Conservation (phyloP, 2,888 invertebrate genomes). For the Noctuana brunneofusca region DNA sequence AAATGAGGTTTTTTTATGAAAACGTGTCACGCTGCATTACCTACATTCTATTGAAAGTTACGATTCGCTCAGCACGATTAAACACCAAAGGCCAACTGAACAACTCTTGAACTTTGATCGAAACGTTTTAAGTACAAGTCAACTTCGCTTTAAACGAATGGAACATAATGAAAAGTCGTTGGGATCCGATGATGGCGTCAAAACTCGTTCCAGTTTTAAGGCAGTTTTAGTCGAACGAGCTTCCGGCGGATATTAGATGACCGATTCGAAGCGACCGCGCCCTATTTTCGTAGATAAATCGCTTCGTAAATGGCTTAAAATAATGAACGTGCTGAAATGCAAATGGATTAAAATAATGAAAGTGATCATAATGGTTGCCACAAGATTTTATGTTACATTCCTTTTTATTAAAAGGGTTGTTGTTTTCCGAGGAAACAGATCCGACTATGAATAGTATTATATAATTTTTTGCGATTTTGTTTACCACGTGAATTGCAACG, state of each 20-base stretch:
- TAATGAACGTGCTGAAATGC: slow-evolving; percentile 30
- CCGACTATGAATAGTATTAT: too few relatives aligned
- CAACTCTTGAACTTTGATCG: slow-evolving; percentile 7
- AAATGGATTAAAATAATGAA: slow-evolving; percentile 4
- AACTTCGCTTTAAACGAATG: slow-evolving; percentile 36
- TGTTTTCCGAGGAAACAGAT: too few relatives aligned
- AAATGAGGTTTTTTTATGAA: too few relatives aligned
- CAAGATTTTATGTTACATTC: not conserved
- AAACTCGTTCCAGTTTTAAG: slow-evolving; percentile 42
- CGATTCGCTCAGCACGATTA: not conserved
- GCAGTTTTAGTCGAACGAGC: slow-evolving; percentile 47
- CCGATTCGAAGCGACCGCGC: slow-evolving; percentile 36
- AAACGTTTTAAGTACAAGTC: slow-evolving; percentile 9
- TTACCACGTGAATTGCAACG: too few relatives aligned
- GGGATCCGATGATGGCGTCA: slow-evolving; percentile 33
- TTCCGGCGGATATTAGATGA: slow-evolving; percentile 47
- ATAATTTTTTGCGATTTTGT: too few relatives aligned
- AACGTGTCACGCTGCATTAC: not conserved
- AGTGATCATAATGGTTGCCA: not conserved
- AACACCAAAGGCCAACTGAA: slow-evolving; percentile 4
- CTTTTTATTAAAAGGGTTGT: too few relatives aligned
- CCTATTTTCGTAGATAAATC: slow-evolving; percentile 39
- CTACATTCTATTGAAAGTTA: too few relatives aligned
- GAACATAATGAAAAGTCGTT: slow-evolving; percentile 39
- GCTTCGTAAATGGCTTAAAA: slow-evolving; percentile 32